Evolutionary conservation across 2,888 invertebrate species (phyloP).

Genomic region (Ommatoiulus sabulosus): DNA sequence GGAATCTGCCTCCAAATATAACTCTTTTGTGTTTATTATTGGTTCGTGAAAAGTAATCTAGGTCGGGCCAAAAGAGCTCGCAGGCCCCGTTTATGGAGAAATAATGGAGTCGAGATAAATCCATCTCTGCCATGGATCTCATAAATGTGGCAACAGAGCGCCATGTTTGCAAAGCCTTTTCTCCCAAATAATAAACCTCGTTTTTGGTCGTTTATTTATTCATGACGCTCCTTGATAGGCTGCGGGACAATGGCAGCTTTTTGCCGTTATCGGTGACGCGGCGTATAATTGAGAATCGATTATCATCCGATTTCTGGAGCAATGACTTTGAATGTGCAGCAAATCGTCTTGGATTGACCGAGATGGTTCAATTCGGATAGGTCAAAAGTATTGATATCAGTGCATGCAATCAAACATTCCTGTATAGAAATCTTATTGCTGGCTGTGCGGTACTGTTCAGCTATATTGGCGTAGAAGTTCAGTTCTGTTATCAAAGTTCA

Average conservation of each 20-base stretch:
- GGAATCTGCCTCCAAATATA: conserved; percentile 36
- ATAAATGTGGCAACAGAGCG: neutral
- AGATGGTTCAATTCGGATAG: neutral
- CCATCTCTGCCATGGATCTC: conserved; percentile 5
- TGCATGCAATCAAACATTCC: too few relatives aligned
- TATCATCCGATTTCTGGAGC: neutral
- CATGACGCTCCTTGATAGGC: neutral
- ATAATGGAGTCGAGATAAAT: conserved; percentile 13
- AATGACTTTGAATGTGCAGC: neutral
- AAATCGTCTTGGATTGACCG: neutral
- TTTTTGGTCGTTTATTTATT: neutral
- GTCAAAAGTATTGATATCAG: neutral
- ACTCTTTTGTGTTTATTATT: conserved; percentile 35
- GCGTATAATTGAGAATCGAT: neutral
- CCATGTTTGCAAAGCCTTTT: neutral
- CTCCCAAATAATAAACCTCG: conserved; percentile 24
- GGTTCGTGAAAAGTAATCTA: conserved; percentile 24
- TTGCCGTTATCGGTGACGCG: neutral
- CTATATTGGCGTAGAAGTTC: neutral
- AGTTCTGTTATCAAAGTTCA: neutral
- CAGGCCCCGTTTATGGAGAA: conserved; percentile 4
- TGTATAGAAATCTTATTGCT: too few relatives aligned
- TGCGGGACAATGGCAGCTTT: neutral
- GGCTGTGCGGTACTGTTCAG: neutral
- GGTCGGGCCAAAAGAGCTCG: conserved; percentile 18